Conservation (phyloP, 2,888 invertebrate species). For the Caenorhabditis afra region DNA sequence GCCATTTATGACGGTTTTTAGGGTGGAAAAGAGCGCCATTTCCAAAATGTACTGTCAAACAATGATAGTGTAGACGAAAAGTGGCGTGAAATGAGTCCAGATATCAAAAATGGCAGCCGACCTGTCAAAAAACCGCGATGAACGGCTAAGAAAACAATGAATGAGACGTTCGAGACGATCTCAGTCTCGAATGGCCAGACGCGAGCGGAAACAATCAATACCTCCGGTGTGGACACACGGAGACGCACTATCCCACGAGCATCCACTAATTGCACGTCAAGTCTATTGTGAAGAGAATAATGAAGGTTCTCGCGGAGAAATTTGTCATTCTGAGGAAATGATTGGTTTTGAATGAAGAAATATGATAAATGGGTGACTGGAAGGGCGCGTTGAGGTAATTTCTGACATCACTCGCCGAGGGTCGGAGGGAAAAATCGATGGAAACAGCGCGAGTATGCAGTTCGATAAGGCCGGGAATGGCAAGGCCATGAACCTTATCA, state of each 20-base stretch:
- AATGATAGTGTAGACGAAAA: slow-evolving; percentile 13
- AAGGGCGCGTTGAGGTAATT: not conserved
- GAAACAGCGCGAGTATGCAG: not conserved
- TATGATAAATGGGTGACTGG: not conserved
- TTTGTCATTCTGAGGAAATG: not conserved
- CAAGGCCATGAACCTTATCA: slow-evolving; percentile 7
- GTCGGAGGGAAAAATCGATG: slow-evolving; percentile 16
- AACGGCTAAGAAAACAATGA: slow-evolving; percentile 21
- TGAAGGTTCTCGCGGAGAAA: slow-evolving; percentile 1
- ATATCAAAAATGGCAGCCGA: slow-evolving; percentile 9
- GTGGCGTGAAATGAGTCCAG: slow-evolving; percentile 3
- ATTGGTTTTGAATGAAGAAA: not conserved
- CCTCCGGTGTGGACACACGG: not conserved
- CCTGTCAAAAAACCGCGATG: slow-evolving; percentile 37
- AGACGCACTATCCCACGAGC: too few relatives aligned
- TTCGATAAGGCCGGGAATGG: slow-evolving; percentile 23
- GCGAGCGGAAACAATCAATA: slow-evolving; percentile 31
- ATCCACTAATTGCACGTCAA: too few relatives aligned
- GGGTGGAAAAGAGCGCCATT: slow-evolving; percentile 8
- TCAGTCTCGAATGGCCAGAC: slow-evolving; percentile 5
- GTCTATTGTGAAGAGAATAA: not conserved
- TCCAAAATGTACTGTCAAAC: slow-evolving; percentile 14
- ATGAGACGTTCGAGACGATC: too few relatives aligned
- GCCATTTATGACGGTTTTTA: slow-evolving; percentile 37
- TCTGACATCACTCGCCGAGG: not conserved